A percentile compares a stretch with the other conserved stretches of the same genome.
Conservation (phyloP, 2,888 invertebrate species). For the Pecten maximus region DNA sequence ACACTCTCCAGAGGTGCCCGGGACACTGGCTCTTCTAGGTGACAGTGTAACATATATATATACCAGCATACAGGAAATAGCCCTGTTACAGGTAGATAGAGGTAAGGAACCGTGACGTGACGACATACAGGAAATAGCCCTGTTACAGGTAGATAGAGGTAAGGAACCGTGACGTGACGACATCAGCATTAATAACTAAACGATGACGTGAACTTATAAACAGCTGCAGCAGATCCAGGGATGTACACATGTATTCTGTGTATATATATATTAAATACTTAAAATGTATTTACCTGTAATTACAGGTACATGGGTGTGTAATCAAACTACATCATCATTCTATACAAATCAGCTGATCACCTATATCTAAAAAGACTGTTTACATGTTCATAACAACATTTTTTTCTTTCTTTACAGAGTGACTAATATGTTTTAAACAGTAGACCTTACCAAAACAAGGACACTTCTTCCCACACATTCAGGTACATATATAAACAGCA, state of each 20-base stretch:
- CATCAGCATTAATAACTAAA: not conserved
- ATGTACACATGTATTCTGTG: not conserved
- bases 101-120: not conserved
- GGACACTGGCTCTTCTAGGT: not conserved
- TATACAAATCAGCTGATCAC: not conserved
- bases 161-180: conserved; percentile 5
- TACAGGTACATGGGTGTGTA: not conserved
- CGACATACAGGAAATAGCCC: not conserved
- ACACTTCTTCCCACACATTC: not conserved
- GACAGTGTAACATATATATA: not conserved
- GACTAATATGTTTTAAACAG: not conserved
- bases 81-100: not conserved
- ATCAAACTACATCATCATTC: not conserved
- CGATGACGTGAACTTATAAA: not conserved
- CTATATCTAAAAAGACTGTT: not conserved
- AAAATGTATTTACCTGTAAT: not conserved
- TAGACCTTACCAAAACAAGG: not conserved
- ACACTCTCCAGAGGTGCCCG: not conserved
- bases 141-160: not conserved
- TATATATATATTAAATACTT: no score
- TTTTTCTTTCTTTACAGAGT: not conserved
- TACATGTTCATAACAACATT: not conserved
- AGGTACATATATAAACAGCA: not conserved
- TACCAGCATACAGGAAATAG: not conserved
- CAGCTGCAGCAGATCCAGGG: not conserved